Percentiles rank a stretch among this genome's conserved stretches.
These are phyloP conservation scores for Gobio occitaniae DNA, from an alignment of 2,797 vertebrate genomes.

Conservation along the genomic window DNA sequence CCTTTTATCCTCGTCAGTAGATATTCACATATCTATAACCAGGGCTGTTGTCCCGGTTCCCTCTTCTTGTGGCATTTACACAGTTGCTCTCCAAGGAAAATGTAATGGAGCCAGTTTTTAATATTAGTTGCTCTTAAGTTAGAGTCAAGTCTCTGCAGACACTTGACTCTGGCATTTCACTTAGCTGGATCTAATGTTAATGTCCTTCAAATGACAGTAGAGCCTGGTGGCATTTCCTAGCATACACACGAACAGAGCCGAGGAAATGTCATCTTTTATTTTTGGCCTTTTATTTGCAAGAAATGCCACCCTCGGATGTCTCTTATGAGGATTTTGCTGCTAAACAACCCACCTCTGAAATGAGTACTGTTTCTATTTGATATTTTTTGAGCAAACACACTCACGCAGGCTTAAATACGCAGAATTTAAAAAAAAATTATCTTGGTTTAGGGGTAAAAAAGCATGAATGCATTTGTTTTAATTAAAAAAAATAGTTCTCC, in stretches of 20 bases:
- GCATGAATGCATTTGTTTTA: background rate
- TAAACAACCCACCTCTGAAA: conserved; percentile 51
- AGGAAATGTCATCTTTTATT: conserved; percentile 63
- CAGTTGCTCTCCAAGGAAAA: conserved; percentile 14
- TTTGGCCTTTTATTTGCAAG: conserved; percentile 56
- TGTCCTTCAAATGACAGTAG: conserved; percentile 56
- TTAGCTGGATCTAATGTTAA: conserved; percentile 53
- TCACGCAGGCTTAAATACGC: conserved; percentile 20
- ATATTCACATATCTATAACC: conserved; percentile 7
- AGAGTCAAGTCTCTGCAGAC: conserved; percentile 37
- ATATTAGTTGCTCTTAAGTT: conserved; percentile 47
- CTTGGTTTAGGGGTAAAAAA: conserved; percentile 2
- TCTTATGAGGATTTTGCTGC: conserved; percentile 48
- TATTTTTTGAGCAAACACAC: conserved; percentile 26
- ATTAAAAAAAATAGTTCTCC: background rate
- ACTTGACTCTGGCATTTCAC: conserved; percentile 50
- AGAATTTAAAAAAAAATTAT: conserved; percentile 17
- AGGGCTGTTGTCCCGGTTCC: background rate
- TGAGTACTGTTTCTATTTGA: conserved; percentile 29
- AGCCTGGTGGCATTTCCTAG: conserved; percentile 60
- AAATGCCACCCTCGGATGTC: conserved; percentile 56
- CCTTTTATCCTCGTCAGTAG: conserved; percentile 14
- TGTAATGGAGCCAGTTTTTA: conserved; percentile 24
- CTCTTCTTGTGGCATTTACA: conserved; percentile 23
- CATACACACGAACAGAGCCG: conserved; percentile 55